Evolutionary conservation across 2,797 vertebrate genomes (phyloP), one percentile per base, ranked within the genome.

Genomic region (Kryptopterus vitreolus): DNA sequence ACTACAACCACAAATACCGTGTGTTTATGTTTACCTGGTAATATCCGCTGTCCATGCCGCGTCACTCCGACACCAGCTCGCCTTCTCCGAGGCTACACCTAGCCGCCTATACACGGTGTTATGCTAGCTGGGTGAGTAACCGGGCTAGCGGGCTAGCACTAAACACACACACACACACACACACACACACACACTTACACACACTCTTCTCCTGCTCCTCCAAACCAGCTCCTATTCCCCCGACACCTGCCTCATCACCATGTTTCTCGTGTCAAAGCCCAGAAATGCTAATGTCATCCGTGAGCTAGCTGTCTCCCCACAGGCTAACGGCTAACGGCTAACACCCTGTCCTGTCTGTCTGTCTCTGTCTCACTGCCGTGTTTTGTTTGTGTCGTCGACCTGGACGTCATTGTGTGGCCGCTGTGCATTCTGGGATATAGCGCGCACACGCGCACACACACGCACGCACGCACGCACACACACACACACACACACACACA

Each of bases 301-400:
- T 78, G 78, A 87, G 86, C 82, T 81, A 20, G 31, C 78, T 81
- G 38, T 43, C 38, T 10, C 10, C 38, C 88, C 61, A 29, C 55
- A 43, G 55, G 70, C 90, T 93, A n/a, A n/a, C n/a, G n/a, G n/a
- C n/a, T n/a, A n/a, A n/a, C n/a, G n/a, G n/a, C n/a, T n/a, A 91
- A 83, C 88, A 88, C 55, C 89, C 88, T 83, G 2, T 33, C 85
- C 82, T 78, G 55, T 80, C 68, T 35, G 52, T 73, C 71, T 78
- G 38, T 43, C 38, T 43, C 57, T 62, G 66, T 43, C 38, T 43
- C 38, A 43, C 80, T 83, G 82, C 86, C 89, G 86, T 93, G 92
- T 93, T 92, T 93, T 93, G 93, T 94, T 94, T 90, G 93, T 93
- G 92, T 93, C 92, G 91, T 92, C 90, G n/a, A 1, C 68, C 46